A percentile compares a stretch with the other conserved stretches of the same genome.
These are phyloP conservation scores for Alosa alosa DNA, from an alignment of 2,113 vertebrate genomes.

Conservation along the genomic window DNA sequence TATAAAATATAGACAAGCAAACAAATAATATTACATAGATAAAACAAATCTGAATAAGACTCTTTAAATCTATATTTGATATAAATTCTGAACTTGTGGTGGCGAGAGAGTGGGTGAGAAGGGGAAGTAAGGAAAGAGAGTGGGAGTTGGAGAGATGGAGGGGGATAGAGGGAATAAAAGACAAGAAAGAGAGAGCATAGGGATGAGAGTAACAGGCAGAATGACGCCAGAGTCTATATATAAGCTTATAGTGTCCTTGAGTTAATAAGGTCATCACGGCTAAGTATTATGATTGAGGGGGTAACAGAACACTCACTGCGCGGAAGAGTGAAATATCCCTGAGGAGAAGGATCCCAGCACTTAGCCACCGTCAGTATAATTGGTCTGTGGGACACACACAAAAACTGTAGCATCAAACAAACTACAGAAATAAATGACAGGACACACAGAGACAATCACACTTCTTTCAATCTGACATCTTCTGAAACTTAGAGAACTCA, in stretches of 20 bases:
- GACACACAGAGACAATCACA: background rate
- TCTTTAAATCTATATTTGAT: too few species aligned
- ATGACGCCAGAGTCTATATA: background rate
- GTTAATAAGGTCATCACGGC: background rate
- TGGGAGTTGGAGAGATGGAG: background rate
- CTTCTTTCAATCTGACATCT: background rate
- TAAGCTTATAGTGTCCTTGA: background rate
- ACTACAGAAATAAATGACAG: background rate
- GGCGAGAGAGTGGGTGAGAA: background rate
- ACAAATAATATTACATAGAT: too few species aligned
- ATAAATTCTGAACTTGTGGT: too few species aligned
- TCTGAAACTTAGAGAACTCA: constrained; percentile 51
- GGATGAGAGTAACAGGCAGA: background rate
- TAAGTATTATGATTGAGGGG: background rate
- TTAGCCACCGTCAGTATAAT: constrained; percentile 89
- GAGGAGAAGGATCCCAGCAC: constrained; percentile 88
- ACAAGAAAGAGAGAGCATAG: background rate
- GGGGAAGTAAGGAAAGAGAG: background rate
- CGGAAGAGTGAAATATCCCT: constrained; percentile 87
- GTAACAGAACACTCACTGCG: constrained; percentile 73
- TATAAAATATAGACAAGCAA: too few species aligned
- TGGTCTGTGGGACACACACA: constrained; percentile 68
- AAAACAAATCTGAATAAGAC: too few species aligned
- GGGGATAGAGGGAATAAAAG: background rate
- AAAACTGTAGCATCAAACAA: background rate